Evolutionary conservation across 2,113 vertebrate genomes (phyloP).

Genomic region (Thomomys bottae): DNA sequence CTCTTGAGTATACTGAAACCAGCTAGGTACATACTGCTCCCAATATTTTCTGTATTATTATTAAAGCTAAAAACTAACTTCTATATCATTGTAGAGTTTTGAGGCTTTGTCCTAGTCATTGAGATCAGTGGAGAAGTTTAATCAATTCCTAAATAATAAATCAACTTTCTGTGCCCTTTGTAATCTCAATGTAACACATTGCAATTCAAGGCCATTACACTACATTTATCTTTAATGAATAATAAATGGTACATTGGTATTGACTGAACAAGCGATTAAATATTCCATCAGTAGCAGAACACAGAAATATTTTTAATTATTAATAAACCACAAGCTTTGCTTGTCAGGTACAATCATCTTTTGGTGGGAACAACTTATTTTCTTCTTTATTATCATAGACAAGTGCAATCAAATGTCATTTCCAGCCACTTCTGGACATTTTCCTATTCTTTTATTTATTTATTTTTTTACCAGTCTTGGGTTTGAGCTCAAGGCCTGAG

Average conservation of each 20-base stretch:
- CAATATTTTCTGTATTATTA: background rate
- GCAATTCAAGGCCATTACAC: slow-evolving; percentile 82
- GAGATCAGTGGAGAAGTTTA: slow-evolving; percentile 83
- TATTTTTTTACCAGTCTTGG: too few species aligned
- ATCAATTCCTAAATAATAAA: slow-evolving; percentile 87
- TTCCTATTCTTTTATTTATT: background rate
- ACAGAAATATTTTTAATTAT: slow-evolving; percentile 88
- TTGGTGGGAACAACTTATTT: slow-evolving; percentile 80
- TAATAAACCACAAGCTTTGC: slow-evolving; percentile 85
- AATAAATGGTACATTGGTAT: slow-evolving; percentile 88
- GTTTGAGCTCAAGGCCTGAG: too few species aligned
- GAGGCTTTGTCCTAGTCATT: slow-evolving; percentile 77
- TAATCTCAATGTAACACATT: slow-evolving; percentile 83
- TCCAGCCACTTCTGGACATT: slow-evolving; percentile 42
- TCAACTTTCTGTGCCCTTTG: slow-evolving; percentile 82
- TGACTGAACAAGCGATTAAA: slow-evolving; percentile 88
- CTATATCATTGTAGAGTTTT: slow-evolving; percentile 71
- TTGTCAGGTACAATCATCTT: slow-evolving; percentile 83
- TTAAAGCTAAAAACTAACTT: slow-evolving; percentile 45
- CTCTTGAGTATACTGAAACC: background rate
- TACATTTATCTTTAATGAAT: slow-evolving; percentile 90
- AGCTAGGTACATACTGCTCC: background rate
- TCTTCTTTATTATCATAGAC: slow-evolving; percentile 69
- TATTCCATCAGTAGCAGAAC: slow-evolving; percentile 88
- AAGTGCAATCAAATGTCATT: slow-evolving; percentile 76